phyloP scores from a whole-genome alignment of 1,140 invertebrate genomes.

The Aradophagus sp. region DNA sequence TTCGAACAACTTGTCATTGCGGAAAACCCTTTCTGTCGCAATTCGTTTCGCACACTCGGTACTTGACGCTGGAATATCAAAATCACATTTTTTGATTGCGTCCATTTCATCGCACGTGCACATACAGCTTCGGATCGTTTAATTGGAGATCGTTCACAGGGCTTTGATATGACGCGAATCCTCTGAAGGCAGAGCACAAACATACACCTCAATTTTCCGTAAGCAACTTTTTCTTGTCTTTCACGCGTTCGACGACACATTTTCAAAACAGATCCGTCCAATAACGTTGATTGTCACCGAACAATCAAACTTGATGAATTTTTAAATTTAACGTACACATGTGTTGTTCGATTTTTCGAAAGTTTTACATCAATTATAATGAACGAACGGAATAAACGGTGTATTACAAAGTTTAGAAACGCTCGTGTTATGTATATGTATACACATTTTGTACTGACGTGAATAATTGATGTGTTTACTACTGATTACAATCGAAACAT shows the following conservation, averaged over 20 bases:
- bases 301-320: no score
- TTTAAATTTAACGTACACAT: no score
- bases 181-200: slow-evolving; percentile 34
- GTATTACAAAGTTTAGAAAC: no score
- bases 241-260: slow-evolving; percentile 12
- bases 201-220: slow-evolving; percentile 1
- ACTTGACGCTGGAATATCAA: slow-evolving; percentile 32
- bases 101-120: slow-evolving; percentile 24
- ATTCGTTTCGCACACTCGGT: slow-evolving; percentile 14
- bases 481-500: background rate
- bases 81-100: slow-evolving; percentile 43
- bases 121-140: slow-evolving; percentile 18
- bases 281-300: no score
- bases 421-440: no score
- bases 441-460: background rate
- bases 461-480: no score
- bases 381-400: no score
- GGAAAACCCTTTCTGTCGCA: slow-evolving; percentile 14
- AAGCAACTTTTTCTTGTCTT: slow-evolving; percentile 15
- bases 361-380: no score
- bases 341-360: no score
- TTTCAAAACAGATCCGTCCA: no score
- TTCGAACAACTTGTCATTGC: slow-evolving; percentile 6
- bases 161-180: slow-evolving; percentile 25
- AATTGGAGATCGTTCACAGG: slow-evolving; percentile 48